Conservation (phyloP, 2,888 invertebrate species). For the Dryocosmus kuriphilus region DNA sequence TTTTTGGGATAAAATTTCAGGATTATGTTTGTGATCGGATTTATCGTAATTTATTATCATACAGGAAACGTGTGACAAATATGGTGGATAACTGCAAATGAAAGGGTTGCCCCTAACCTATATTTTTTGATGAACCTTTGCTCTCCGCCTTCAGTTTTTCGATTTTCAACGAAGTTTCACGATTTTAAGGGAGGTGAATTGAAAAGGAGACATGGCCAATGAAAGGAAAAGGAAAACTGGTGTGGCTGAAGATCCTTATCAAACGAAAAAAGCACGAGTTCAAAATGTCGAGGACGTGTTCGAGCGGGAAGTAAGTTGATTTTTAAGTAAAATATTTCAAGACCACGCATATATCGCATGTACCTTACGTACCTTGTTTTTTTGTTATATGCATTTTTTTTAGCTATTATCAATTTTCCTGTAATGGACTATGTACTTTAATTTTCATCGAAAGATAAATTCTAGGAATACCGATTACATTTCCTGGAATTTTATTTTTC, state of each 20-base stretch:
- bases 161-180: neutral
- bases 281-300: neutral
- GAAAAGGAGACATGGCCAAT: neutral
- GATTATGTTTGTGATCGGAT: neutral
- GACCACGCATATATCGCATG: neutral
- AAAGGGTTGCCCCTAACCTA: neutral
- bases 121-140: neutral
- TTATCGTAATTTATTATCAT: neutral
- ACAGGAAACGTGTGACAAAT: neutral
- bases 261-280: conserved; percentile 17
- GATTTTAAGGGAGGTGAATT: neutral
- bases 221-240: conserved; percentile 13
- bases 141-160: neutral
- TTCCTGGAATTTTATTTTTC: neutral
- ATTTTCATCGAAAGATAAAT: too few relatives aligned
- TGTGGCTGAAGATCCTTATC: neutral
- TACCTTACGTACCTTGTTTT: neutral
- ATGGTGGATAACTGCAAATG: neutral
- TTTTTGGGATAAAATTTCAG: neutral
- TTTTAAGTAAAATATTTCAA: neutral
- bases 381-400: neutral
- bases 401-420: neutral
- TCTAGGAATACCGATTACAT: neutral
- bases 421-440: neutral
- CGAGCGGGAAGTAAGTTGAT: conserved; percentile 16